These are phyloP conservation scores for Chalcis sispes DNA, from an alignment of 2,888 invertebrate species.

Conservation along the genomic window DNA sequence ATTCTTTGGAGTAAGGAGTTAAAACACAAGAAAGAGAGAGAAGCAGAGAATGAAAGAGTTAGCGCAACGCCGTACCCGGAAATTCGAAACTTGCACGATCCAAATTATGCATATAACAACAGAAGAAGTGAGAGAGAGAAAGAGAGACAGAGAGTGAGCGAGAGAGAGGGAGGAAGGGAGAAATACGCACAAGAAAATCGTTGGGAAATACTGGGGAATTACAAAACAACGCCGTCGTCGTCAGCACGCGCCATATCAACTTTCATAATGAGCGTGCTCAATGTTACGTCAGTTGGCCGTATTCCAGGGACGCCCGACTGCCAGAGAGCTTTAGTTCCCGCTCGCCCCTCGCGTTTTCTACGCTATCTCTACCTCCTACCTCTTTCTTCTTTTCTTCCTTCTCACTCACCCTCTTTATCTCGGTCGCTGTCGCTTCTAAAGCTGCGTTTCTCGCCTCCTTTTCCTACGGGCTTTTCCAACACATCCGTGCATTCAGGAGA, in stretches of 20 bases:
- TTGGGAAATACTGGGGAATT: constrained; percentile 64
- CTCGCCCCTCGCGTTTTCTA: neutral
- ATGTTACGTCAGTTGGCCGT: constrained; percentile 70
- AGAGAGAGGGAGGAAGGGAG: neutral
- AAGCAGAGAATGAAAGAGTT: too few relatives aligned
- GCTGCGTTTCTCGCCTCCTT: neutral
- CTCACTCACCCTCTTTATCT: constrained; percentile 5
- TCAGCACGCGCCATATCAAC: constrained; percentile 65
- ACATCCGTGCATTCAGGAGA: too few relatives aligned
- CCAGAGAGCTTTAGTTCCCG: neutral
- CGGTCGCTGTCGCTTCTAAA: neutral
- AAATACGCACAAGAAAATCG: constrained; percentile 62
- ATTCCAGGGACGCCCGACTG: constrained; percentile 62
- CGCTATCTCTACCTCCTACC: too few relatives aligned
- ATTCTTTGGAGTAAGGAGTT: constrained; percentile 38
- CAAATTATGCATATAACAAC: too few relatives aligned
- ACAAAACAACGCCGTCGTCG: constrained; percentile 67
- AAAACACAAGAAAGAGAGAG: too few relatives aligned
- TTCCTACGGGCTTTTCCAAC: neutral
- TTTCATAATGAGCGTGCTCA: constrained; percentile 71
- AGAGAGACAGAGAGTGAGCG: neutral
- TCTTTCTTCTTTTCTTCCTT: neutral
- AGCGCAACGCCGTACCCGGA: constrained; percentile 58
- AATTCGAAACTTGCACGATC: constrained; percentile 57
- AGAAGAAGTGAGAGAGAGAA: too few relatives aligned